These are phyloP conservation scores for Alsophila aescularia DNA, from an alignment of 2,888 invertebrate species.

Conservation along the genomic window DNA sequence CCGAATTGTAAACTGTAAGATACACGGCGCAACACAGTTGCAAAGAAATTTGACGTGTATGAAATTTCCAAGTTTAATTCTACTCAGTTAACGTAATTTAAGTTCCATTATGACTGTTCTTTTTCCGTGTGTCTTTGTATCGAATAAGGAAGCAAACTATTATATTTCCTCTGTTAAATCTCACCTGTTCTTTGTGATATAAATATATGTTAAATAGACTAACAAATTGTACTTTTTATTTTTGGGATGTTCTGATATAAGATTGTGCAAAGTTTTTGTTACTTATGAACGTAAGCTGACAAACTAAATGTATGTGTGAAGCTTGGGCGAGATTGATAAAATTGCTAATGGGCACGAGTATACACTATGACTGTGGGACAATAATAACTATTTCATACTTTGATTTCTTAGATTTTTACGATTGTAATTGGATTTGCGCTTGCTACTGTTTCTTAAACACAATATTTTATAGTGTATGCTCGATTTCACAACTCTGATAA, in stretches of 20 bases:
- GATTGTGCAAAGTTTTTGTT: conserved; percentile 33
- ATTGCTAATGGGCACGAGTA: conserved; percentile 11
- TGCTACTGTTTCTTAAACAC: background rate
- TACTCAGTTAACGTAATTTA: background rate
- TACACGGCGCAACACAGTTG: background rate
- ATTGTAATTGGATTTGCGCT: too few relatives aligned
- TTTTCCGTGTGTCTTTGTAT: background rate
- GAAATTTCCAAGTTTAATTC: too few relatives aligned
- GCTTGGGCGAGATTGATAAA: conserved; percentile 26
- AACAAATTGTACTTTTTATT: conserved; percentile 35
- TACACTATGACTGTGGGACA: conserved; percentile 2
- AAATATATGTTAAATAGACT: conserved; percentile 34
- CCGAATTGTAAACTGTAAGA: conserved; percentile 12
- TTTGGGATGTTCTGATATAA: conserved; percentile 36
- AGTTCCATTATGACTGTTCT: background rate
- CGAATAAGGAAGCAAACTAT: conserved; percentile 13
- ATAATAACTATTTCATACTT: background rate
- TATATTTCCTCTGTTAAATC: conserved; percentile 51
- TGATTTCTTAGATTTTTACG: too few relatives aligned
- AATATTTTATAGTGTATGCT: conserved; percentile 10
- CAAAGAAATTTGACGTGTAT: too few relatives aligned
- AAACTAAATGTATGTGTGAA: conserved; percentile 28
- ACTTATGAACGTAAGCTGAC: conserved; percentile 26
- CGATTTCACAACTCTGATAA: conserved; percentile 11
- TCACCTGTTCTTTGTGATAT: conserved; percentile 64